These are phyloP conservation scores for Smutsia gigantea DNA, from an alignment of 2,797 vertebrate species.

Conservation along the genomic window DNA sequence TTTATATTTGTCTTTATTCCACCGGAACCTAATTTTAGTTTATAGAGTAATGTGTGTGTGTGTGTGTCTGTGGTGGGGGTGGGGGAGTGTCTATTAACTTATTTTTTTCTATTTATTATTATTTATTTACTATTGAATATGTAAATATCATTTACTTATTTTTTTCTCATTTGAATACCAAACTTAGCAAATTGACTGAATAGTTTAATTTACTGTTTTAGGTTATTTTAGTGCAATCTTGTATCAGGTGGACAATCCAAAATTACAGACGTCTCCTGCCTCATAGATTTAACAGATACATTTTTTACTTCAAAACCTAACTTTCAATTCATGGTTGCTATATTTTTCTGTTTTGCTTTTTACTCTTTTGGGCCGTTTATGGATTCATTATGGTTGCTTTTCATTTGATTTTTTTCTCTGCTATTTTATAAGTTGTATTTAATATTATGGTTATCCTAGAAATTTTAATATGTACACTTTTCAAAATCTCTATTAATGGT, in stretches of 20 bases:
- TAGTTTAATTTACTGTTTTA: background rate
- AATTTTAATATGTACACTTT: background rate
- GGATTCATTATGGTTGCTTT: background rate
- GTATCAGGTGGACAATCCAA: background rate
- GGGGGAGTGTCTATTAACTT: too few relatives aligned
- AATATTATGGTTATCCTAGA: background rate
- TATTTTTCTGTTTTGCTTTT: background rate
- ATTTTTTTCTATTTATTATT: too few relatives aligned
- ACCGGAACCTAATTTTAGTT: background rate
- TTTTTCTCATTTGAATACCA: background rate
- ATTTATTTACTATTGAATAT: too few relatives aligned
- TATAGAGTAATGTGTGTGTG: background rate
- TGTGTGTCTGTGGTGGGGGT: too few relatives aligned
- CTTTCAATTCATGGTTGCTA: background rate
- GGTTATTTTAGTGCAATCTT: background rate
- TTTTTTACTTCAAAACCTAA: background rate
- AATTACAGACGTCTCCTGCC: background rate
- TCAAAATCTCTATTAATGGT: background rate
- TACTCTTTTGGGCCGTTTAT: background rate
- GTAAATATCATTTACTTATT: background rate
- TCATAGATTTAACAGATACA: background rate
- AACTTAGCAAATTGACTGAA: background rate
- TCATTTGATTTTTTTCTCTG: background rate
- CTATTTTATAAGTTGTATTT: background rate
- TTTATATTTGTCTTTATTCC: background rate